phyloP scores from a whole-genome alignment of 2,888 invertebrate species.

The Nomada hirtipes region DNA sequence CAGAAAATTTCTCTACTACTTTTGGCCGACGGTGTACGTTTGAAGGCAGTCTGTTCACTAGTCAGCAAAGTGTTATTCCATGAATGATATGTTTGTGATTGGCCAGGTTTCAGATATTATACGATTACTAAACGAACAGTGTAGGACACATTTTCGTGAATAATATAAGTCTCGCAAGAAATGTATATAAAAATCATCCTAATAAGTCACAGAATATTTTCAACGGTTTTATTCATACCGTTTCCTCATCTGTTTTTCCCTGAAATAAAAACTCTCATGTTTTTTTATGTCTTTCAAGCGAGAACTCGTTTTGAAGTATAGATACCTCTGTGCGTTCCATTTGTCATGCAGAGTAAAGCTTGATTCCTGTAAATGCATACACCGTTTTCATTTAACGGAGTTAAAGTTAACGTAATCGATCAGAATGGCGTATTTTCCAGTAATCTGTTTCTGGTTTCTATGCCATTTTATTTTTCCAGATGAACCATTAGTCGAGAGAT shows the following conservation, averaged over 20 bases:
- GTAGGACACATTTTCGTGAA: too few species aligned
- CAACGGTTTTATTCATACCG: background rate
- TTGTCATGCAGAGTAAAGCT: background rate
- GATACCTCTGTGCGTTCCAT: background rate
- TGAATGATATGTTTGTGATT: too few species aligned
- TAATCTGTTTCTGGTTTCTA: background rate
- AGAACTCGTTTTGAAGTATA: background rate
- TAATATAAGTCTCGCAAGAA: too few species aligned
- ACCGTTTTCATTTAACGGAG: background rate
- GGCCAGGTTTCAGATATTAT: too few species aligned
- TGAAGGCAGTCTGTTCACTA: too few species aligned
- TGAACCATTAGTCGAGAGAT: background rate
- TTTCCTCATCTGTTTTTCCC: too few species aligned
- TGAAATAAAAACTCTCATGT: too few species aligned
- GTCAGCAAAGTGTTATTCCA: too few species aligned
- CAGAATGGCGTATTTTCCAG: background rate
- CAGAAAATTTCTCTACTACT: too few species aligned
- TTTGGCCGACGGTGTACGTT: too few species aligned
- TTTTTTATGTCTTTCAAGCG: too few species aligned
- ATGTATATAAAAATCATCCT: background rate
- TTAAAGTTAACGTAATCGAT: background rate
- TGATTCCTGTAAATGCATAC: background rate
- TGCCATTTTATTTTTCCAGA: background rate
- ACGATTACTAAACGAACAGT: too few species aligned
- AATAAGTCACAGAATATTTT: background rate